Percentiles rank a stretch among this genome's conserved stretches.
Evolutionary conservation across 2,113 vertebrate genomes (phyloP).

Genomic region (Lepisosteus osseus): DNA sequence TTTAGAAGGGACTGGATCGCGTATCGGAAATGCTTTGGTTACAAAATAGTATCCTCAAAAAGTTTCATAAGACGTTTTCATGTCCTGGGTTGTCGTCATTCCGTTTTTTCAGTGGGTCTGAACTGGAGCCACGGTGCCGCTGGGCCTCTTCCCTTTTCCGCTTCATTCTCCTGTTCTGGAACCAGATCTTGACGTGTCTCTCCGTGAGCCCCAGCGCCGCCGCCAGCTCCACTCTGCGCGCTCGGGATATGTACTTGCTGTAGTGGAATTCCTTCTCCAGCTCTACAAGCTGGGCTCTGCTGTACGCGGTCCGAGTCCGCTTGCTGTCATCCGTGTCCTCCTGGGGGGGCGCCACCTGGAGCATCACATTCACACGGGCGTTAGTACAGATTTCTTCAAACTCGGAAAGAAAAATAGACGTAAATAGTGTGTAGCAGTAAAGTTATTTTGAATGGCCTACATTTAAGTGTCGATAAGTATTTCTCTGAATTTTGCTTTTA

Average conservation of each 20-base stretch:
- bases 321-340: conserved; percentile 37
- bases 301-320: conserved; percentile 41
- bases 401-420: no score
- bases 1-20: no score
- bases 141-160: conserved; percentile 49
- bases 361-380: neutral
- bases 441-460: no score
- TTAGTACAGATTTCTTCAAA: neutral
- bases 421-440: no score
- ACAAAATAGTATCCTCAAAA: no score
- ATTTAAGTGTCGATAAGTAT: no score
- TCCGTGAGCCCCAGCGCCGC: conserved; percentile 45
- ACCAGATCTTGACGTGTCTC: conserved; percentile 50
- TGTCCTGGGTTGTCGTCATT: no score
- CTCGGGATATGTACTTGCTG: conserved; percentile 46
- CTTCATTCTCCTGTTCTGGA: conserved; percentile 52
- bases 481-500: no score
- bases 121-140: conserved; percentile 1
- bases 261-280: conserved; percentile 51
- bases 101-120: neutral
- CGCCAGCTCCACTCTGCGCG: conserved; percentile 43
- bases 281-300: conserved; percentile 41
- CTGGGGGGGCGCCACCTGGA: conserved; percentile 27
- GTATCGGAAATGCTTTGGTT: no score
- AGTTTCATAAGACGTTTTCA: no score